phyloP scores from a whole-genome alignment of 2,113 vertebrate genomes.

The Ariopsis seemanni region DNA sequence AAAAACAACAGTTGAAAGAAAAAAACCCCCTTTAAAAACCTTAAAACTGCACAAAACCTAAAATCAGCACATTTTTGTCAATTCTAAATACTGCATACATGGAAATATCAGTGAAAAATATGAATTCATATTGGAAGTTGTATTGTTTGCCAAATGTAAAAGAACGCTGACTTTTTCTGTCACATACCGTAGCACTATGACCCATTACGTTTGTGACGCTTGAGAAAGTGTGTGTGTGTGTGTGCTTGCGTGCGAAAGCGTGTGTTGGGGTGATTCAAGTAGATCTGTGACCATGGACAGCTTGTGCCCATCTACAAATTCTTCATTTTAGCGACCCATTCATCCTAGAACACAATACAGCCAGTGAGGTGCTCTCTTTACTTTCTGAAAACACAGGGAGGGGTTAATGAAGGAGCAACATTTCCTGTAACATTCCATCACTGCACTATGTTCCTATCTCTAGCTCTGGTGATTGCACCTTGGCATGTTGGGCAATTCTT shows the following conservation, averaged over 20 bases:
- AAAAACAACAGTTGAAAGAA: neutral
- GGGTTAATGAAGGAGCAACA: constrained; percentile 5
- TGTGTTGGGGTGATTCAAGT: neutral
- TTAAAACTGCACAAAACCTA: neutral
- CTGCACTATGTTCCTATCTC: constrained; percentile 42
- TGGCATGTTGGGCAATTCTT: constrained; percentile 58
- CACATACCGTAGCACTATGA: constrained; percentile 2
- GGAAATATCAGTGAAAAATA: neutral
- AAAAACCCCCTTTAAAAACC: neutral
- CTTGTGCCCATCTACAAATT: constrained; percentile 33
- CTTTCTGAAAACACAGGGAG: neutral
- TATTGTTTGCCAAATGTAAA: neutral
- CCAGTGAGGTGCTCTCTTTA: constrained; percentile 12
- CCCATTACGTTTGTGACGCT: constrained; percentile 24
- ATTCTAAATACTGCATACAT: neutral
- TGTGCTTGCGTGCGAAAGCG: neutral
- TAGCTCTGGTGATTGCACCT: constrained; percentile 44
- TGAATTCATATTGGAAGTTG: neutral
- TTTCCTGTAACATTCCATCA: constrained; percentile 39
- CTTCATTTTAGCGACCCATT: constrained; percentile 24
- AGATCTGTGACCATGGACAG: constrained; percentile 40
- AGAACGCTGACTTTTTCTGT: neutral
- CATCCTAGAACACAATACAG: constrained; percentile 24
- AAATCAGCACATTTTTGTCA: neutral
- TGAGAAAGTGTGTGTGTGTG: neutral